Percentiles rank a stretch among this genome's conserved stretches.
Evolutionary conservation across 2,113 vertebrate species (phyloP).

Genomic region (Artemisiospiza belli): DNA sequence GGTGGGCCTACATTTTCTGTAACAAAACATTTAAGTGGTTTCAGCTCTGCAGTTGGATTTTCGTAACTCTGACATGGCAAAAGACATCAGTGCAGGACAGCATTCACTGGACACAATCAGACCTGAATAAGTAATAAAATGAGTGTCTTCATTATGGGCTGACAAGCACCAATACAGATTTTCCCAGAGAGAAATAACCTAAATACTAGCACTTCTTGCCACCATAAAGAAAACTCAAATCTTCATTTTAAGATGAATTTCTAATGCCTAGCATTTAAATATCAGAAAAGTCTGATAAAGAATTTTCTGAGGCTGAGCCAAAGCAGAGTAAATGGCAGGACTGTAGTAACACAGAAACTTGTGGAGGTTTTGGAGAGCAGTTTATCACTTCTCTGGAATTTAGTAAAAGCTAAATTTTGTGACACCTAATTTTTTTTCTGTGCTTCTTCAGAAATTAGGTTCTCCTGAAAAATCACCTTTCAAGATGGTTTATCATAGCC

Average conservation of each 20-base stretch:
- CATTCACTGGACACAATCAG: slow-evolving; percentile 23
- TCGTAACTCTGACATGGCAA: neutral
- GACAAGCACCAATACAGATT: neutral
- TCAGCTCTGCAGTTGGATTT: neutral
- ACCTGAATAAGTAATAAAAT: neutral
- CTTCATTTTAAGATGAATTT: neutral
- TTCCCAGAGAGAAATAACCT: slow-evolving; percentile 5
- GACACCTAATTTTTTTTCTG: neutral
- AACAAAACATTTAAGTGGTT: slow-evolving; percentile 69
- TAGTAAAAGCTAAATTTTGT: neutral
- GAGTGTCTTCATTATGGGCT: neutral
- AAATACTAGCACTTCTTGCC: neutral
- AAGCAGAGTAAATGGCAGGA: neutral
- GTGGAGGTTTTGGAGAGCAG: neutral
- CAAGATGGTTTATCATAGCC: neutral
- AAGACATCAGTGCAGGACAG: slow-evolving; percentile 12
- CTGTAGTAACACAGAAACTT: neutral
- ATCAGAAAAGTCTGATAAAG: neutral
- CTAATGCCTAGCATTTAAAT: neutral
- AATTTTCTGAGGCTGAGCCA: neutral
- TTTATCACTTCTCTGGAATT: neutral
- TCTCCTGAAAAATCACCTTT: neutral
- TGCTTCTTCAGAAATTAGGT: neutral
- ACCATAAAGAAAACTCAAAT: neutral
- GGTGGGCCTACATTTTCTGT: slow-evolving; percentile 37